phyloP scores from a whole-genome alignment of 2,113 vertebrate species.

The Actinemys pallida region DNA sequence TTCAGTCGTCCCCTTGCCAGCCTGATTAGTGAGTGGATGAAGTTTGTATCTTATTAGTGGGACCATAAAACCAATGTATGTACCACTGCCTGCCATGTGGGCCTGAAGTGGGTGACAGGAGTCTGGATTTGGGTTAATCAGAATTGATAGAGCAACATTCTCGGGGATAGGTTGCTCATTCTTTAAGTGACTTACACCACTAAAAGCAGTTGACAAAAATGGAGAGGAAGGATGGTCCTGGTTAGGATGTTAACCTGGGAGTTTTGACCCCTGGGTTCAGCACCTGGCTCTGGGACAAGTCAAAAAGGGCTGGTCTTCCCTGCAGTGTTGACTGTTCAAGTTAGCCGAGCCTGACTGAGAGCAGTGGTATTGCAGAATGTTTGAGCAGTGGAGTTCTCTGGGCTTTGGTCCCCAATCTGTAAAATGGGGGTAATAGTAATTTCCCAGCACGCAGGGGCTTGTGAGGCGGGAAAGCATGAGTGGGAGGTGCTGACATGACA shows the following conservation, averaged over 20 bases:
- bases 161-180: accelerated
- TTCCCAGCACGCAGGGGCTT: not conserved
- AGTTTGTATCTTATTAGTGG: not conserved
- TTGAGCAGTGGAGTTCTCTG: not conserved
- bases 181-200: accelerated
- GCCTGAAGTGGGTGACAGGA: not conserved
- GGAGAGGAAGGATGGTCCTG: not conserved
- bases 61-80: too few relatives aligned
- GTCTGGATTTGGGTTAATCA: not conserved
- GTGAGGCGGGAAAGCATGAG: not conserved
- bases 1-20: accelerated
- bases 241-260: not conserved
- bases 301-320: not conserved
- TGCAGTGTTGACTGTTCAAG: not conserved
- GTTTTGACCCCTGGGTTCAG: accelerated
- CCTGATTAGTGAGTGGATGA: accelerated
- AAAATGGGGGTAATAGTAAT: not conserved
- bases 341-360: not conserved
- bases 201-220: not conserved
- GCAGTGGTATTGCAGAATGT: not conserved
- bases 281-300: not conserved
- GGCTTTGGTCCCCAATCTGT: too few relatives aligned
- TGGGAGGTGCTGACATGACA: not conserved
- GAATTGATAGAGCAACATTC: not conserved
- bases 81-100: too few relatives aligned